A percentile compares a stretch with the other conserved stretches of the same genome.
Evolutionary conservation across 2,888 invertebrate species (phyloP).

Genomic region (Isoperla grammatica): DNA sequence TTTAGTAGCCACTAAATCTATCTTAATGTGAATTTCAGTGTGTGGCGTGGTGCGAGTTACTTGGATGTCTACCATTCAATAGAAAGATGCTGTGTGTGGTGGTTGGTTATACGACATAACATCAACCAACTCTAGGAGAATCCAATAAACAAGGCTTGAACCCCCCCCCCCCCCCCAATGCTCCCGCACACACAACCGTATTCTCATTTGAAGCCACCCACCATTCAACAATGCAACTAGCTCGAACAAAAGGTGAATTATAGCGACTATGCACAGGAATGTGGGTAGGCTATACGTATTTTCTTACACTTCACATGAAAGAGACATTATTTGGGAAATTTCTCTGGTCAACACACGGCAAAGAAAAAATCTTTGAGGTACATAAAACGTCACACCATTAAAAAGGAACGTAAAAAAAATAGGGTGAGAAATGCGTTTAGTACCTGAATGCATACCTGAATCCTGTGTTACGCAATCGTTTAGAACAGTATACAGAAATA

Average conservation of each 20-base stretch:
- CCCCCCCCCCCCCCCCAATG: constrained; percentile 2
- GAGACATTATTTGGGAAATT: no score
- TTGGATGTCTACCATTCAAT: not conserved
- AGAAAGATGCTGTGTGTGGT: not conserved
- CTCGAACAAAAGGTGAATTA: constrained; percentile 29
- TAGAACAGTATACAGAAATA: no score
- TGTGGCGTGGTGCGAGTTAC: no score
- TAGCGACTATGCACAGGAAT: constrained; percentile 27
- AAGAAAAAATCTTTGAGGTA: no score
- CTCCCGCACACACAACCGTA: no score
- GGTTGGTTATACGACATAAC: not conserved
- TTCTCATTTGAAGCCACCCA: not conserved
- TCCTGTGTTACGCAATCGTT: no score
- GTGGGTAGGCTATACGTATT: constrained; percentile 9
- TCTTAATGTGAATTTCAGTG: not conserved
- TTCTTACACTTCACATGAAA: no score
- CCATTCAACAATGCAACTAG: constrained; percentile 2
- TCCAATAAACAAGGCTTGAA: constrained; percentile 29
- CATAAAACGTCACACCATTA: no score
- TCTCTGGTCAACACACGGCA: no score
- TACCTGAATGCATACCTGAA: no score
- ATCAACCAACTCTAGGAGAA: constrained; percentile 23
- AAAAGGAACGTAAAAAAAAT: no score
- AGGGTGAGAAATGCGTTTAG: no score
- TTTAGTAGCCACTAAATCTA: constrained; percentile 5